Evolutionary conservation across 2,113 vertebrate species (phyloP).

Genomic region (Cinclus cinclus): DNA sequence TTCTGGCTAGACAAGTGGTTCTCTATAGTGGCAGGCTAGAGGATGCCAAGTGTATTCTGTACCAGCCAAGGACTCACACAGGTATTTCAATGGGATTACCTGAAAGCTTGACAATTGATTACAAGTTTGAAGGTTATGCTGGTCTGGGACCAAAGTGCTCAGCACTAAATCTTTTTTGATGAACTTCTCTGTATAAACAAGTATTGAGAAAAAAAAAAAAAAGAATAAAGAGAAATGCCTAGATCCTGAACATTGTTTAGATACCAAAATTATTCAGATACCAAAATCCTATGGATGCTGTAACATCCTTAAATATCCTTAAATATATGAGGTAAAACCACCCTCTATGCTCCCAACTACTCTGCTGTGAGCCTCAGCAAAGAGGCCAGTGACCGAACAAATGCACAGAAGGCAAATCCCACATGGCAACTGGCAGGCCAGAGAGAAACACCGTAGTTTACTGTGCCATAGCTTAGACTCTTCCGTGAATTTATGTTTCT

Average conservation of each 20-base stretch:
- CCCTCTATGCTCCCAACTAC: not conserved
- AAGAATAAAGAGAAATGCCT: not conserved
- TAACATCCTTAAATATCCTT: not conserved
- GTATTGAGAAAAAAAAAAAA: not conserved
- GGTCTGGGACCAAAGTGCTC: not conserved
- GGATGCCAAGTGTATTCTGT: slow-evolving; percentile 3
- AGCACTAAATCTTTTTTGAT: not conserved
- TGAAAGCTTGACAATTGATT: not conserved
- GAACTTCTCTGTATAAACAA: not conserved
- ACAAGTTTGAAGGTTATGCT: not conserved
- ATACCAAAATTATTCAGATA: not conserved
- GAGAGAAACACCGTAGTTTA: not conserved
- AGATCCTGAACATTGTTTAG: not conserved
- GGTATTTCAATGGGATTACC: slow-evolving; percentile 25
- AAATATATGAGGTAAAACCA: not conserved
- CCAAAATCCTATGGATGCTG: not conserved
- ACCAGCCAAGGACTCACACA: slow-evolving; percentile 28
- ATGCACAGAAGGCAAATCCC: not conserved
- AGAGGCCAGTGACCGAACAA: not conserved
- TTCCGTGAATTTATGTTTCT: not conserved
- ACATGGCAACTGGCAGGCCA: not conserved
- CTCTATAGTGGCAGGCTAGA: not conserved
- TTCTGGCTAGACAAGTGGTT: not conserved
- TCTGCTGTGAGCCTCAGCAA: not conserved
- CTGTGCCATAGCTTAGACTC: not conserved